A percentile compares a stretch with the other conserved stretches of the same genome.
phyloP scores from a whole-genome alignment of 1,140 invertebrate genomes.

The Hyles euphorbiae region DNA sequence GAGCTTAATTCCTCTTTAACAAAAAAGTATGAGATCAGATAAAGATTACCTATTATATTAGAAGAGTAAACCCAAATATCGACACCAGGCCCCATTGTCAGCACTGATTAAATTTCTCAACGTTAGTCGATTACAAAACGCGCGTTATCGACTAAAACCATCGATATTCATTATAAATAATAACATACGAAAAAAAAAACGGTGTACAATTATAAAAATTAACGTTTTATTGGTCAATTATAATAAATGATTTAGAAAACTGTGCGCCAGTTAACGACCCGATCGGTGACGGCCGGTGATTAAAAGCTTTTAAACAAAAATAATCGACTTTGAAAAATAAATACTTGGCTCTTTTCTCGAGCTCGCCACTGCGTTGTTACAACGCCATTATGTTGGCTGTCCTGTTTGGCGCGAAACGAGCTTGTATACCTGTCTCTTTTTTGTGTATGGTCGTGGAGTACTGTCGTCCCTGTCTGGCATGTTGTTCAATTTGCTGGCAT shows the following conservation, averaged over 20 bases:
- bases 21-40: not conserved
- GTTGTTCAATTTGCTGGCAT: conserved; percentile 65
- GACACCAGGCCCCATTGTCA: too few species aligned
- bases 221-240: conserved; percentile 56
- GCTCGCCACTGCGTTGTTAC: conserved; percentile 39
- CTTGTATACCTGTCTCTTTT: conserved; percentile 27
- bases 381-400: conserved; percentile 39
- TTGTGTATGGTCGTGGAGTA: conserved; percentile 4
- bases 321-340: conserved; percentile 52
- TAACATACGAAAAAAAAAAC: not conserved
- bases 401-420: conserved; percentile 13
- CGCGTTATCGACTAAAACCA: too few species aligned
- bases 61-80: too few species aligned
- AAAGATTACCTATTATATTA: not conserved
- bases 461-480: conserved; percentile 34
- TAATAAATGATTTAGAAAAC: conserved; percentile 47
- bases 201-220: conserved; percentile 43
- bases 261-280: conserved; percentile 26
- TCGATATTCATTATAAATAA: too few species aligned
- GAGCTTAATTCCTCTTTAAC: not conserved
- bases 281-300: conserved; percentile 26
- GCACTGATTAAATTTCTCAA: too few species aligned
- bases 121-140: not conserved
- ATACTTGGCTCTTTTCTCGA: conserved; percentile 32
- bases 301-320: conserved; percentile 57